phyloP scores from a whole-genome alignment of 2,888 invertebrate species.

The Cactoblastis cactorum region DNA sequence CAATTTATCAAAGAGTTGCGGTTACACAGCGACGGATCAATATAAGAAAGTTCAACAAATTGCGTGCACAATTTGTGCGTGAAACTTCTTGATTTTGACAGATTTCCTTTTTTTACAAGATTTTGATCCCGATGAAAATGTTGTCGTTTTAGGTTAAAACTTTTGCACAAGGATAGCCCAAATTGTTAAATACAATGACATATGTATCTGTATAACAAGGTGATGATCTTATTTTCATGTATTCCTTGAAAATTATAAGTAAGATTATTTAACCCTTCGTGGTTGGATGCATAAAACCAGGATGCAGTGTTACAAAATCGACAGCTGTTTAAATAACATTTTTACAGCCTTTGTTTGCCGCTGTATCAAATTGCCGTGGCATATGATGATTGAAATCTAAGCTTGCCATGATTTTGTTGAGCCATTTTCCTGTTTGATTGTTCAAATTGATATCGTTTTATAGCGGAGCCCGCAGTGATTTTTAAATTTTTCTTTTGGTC shows the following conservation, averaged over 20 bases:
- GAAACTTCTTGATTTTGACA: conserved; percentile 11
- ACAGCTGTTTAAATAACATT: conserved; percentile 54
- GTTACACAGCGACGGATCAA: conserved; percentile 20
- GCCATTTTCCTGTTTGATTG: conserved; percentile 44
- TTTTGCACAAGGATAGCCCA: no score
- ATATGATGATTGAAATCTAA: conserved; percentile 53
- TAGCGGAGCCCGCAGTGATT: conserved; percentile 29
- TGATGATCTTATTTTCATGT: no score
- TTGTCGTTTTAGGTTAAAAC: no score
- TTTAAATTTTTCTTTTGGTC: conserved; percentile 18
- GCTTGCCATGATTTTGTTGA: conserved; percentile 39
- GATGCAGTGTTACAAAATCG: conserved; percentile 37
- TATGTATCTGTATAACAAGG: no score
- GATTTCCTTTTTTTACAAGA: conserved; percentile 9
- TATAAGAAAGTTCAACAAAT: conserved; percentile 22
- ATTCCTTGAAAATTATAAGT: no score
- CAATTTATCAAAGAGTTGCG: conserved; percentile 31
- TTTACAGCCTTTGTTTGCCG: conserved; percentile 51
- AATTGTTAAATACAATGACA: no score
- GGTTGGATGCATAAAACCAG: conserved; percentile 18
- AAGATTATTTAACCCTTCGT: background rate
- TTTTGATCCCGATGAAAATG: no score
- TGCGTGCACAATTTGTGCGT: conserved; percentile 20
- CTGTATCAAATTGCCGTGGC: conserved; percentile 48
- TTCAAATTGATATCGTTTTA: conserved; percentile 33